These are phyloP conservation scores for Hafferia zeledoni DNA, from an alignment of 2,797 vertebrate genomes.

Conservation along the genomic window DNA sequence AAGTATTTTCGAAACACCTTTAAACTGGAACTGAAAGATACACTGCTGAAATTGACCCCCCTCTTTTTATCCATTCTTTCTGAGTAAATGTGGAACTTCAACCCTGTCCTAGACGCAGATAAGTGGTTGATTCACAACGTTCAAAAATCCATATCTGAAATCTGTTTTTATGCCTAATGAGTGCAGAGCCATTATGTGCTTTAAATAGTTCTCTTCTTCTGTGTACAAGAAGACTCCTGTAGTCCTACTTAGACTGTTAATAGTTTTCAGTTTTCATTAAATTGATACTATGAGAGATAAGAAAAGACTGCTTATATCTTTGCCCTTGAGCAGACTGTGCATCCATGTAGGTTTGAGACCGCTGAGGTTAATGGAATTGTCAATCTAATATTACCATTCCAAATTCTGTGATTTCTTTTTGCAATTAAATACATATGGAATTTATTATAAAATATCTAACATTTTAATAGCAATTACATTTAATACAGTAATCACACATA, in stretches of 20 bases:
- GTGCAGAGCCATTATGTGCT: not conserved
- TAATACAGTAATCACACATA: not conserved
- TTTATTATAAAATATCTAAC: not conserved
- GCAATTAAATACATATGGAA: not conserved
- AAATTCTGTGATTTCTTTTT: not conserved
- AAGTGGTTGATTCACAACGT: not conserved
- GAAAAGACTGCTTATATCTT: not conserved
- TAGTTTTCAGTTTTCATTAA: not conserved
- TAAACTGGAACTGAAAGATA: not conserved
- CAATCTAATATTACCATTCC: not conserved
- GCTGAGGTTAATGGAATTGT: not conserved
- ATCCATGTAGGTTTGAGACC: not conserved
- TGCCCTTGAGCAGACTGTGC: not conserved
- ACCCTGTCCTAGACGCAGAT: not conserved
- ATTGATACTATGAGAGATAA: not conserved
- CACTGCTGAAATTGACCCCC: fast-evolving
- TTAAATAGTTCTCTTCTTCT: not conserved
- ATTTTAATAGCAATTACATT: not conserved
- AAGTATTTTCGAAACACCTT: not conserved
- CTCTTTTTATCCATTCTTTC: not conserved
- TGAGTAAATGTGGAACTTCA: not conserved
- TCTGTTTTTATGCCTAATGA: not conserved
- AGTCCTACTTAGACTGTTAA: not conserved
- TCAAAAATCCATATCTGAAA: not conserved
- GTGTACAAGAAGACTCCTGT: not conserved